Percentiles rank a stretch among this genome's conserved stretches.
Conservation (phyloP, 2,113 vertebrate genomes). For the Morphnarchus princeps region DNA sequence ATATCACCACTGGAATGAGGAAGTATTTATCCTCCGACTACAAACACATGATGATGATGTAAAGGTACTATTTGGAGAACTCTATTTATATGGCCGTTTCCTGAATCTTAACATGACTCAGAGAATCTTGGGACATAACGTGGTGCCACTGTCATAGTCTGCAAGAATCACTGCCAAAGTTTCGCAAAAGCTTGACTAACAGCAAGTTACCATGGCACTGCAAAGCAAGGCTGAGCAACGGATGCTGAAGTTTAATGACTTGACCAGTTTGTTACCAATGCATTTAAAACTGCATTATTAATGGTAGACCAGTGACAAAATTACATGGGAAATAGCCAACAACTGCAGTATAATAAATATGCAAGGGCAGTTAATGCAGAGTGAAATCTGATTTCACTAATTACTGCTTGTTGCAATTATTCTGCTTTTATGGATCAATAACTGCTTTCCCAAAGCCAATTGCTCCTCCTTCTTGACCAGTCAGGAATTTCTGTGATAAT, state of each 20-base stretch:
- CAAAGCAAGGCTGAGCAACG: background rate
- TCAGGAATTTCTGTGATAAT: background rate
- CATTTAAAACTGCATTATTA: background rate
- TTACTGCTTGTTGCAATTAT: background rate
- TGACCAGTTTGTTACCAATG: background rate
- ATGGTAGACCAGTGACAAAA: background rate
- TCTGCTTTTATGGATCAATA: background rate
- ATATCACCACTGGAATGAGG: conserved; percentile 39
- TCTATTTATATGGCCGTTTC: conserved; percentile 49
- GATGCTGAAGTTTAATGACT: background rate
- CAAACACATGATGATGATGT: conserved; percentile 58
- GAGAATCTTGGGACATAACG: background rate
- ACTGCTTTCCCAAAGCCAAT: background rate
- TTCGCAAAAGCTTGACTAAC: background rate
- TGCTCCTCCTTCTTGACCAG: background rate
- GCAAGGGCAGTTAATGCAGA: background rate
- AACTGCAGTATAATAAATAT: background rate
- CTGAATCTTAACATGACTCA: background rate
- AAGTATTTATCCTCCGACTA: conserved; percentile 1
- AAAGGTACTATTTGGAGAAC: conserved; percentile 43
- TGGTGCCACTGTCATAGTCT: background rate
- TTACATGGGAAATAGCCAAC: background rate
- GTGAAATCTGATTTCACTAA: conserved; percentile 3
- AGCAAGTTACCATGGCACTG: background rate
- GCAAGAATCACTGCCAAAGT: background rate